These are phyloP conservation scores for Drosophila miranda DNA, from an alignment of 1,140 invertebrate genomes.

Conservation along the genomic window DNA sequence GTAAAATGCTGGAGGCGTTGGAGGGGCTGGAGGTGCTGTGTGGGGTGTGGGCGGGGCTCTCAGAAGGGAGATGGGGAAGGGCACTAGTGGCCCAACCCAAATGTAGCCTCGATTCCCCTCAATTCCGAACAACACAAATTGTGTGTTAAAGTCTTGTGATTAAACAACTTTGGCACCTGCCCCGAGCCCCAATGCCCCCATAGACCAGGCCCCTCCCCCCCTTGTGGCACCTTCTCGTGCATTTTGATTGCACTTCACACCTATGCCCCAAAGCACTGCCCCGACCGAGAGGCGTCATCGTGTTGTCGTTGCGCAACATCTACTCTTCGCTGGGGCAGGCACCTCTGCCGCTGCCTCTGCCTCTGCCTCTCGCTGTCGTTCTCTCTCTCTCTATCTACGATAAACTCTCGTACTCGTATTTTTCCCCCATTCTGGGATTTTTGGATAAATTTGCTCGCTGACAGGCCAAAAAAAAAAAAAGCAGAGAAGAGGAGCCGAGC, in stretches of 20 bases:
- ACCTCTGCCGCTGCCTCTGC: no score
- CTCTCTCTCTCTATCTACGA: slow-evolving; percentile 31
- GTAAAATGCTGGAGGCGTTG: neutral
- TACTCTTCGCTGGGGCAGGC: no score
- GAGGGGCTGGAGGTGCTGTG: neutral
- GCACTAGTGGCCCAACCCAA: slow-evolving; percentile 7
- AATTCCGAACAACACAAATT: slow-evolving; percentile 54
- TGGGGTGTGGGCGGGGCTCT: neutral
- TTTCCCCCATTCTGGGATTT: slow-evolving; percentile 13
- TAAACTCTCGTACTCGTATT: slow-evolving; percentile 39
- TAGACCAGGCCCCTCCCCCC: neutral
- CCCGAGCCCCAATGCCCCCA: neutral
- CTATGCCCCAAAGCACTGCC: slow-evolving; percentile 32
- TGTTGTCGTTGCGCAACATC: slow-evolving; percentile 9
- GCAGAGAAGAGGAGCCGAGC: neutral
- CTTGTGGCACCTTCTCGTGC: slow-evolving; percentile 11
- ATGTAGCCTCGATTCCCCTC: slow-evolving; percentile 39
- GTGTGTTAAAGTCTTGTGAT: slow-evolving; percentile 69
- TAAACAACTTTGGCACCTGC: slow-evolving; percentile 73
- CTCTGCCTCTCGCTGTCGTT: no score
- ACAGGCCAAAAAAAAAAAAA: slow-evolving; percentile 35
- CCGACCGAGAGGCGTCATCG: slow-evolving; percentile 16
- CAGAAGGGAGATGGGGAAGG: no score
- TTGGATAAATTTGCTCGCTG: slow-evolving; percentile 61
- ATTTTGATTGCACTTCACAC: slow-evolving; percentile 72